Base-by-base conservation (phyloP, 2,888 invertebrate genomes). In the Lamellibrachia columna region DNA sequence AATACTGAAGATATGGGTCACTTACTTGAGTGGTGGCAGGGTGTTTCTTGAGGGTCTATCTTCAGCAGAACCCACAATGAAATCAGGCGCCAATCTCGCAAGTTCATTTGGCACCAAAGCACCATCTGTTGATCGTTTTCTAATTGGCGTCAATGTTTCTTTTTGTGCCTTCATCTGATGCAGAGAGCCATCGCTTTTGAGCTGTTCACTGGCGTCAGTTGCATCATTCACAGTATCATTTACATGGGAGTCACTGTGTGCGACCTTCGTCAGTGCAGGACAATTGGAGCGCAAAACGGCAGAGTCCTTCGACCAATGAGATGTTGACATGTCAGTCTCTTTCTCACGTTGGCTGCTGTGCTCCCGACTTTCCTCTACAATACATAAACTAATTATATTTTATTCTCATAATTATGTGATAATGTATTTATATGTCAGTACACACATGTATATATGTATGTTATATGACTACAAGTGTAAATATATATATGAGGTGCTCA, bases 21-120 rank as follows among this genome's bases (percentile, higher is more conserved):
- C 53, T 8, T 90, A 11, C 52, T 91, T 92, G 8, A 92, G 58
- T 1, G 92, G 91, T 3, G 92, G 92, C 22, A 92, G 92, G 7
- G 22, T 91, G 53, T 92, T 90, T 9, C 52, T 58, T 11, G 90
- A 90, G 40, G 91, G 60, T 52, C 53, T 92, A 22, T 53, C 52
- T n/a, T 92, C 92, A 3, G 92, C 28, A 2, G 75, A 75, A 75
- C 75, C 75, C 22, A 75, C 75, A 75, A 75, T 75, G 75, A 75
- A 75, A 75, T 75, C 75, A n/a, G 75, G 75, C 1, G 75, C 75
- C 75, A 75, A 75, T n/a, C n/a, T 75, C 3, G 75, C 75, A 75
- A 75, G 75, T 75, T 75, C 75, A n/a, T 15, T 75, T 15, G 75
- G 75, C 75, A 75, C 75, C 75, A 75, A 22, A 75, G 75, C 75